Percentiles rank a stretch among this genome's conserved stretches.
Conservation (phyloP, 2,888 invertebrate species). For the Oligia fasciuncula region DNA sequence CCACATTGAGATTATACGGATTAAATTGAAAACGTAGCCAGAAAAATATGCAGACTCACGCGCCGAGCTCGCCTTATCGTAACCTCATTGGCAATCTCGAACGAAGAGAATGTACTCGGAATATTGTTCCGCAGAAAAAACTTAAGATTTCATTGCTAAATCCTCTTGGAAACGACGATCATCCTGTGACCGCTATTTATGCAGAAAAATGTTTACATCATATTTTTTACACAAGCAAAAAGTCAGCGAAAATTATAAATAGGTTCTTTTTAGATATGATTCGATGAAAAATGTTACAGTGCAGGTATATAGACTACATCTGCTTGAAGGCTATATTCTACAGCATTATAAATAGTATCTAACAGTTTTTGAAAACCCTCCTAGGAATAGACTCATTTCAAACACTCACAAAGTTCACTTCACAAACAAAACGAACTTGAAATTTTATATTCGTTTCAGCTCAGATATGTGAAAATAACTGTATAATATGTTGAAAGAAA, state of each 20-base stretch:
- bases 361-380: slow-evolving; percentile 18
- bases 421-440: slow-evolving; percentile 32
- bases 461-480: slow-evolving; percentile 45
- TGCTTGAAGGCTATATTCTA: background rate
- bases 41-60: slow-evolving; percentile 83
- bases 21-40: slow-evolving; percentile 78
- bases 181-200: slow-evolving; percentile 36
- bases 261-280: background rate
- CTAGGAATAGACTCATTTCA: slow-evolving; percentile 6
- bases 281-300: background rate
- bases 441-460: slow-evolving; percentile 29
- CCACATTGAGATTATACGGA: slow-evolving; percentile 72
- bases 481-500: slow-evolving; percentile 50
- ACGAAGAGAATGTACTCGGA: slow-evolving; percentile 66
- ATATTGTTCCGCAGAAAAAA: slow-evolving; percentile 70
- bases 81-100: slow-evolving; percentile 76
- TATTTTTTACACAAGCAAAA: slow-evolving; percentile 18
- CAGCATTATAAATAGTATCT: background rate
- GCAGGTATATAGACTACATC: too few species aligned
- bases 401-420: slow-evolving; percentile 14
- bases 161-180: slow-evolving; percentile 25
- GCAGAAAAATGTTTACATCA: slow-evolving; percentile 38
- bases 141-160: slow-evolving; percentile 60
- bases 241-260: background rate
- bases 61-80: slow-evolving; percentile 74